phyloP scores from a whole-genome alignment of 2,797 vertebrate species.

The Takifugu ocellatus region DNA sequence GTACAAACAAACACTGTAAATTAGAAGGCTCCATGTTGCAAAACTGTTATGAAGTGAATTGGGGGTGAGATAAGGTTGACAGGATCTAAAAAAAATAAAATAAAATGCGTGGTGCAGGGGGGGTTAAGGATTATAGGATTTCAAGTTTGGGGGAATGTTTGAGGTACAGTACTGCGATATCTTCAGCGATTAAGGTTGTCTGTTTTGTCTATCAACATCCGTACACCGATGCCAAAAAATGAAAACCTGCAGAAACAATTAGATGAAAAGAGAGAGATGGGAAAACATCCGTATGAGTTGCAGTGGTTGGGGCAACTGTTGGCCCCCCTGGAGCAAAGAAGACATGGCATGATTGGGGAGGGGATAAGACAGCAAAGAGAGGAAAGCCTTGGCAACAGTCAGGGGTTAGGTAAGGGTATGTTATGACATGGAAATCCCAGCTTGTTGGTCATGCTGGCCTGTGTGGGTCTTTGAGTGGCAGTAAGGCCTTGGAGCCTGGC shows the following conservation, averaged over 20 bases:
- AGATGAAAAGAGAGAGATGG: slow-evolving; percentile 34
- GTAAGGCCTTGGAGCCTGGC: slow-evolving; percentile 43
- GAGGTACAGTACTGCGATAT: slow-evolving; percentile 50
- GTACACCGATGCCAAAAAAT: slow-evolving; percentile 60
- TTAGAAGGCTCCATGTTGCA: slow-evolving; percentile 53
- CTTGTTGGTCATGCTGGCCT: slow-evolving; percentile 46
- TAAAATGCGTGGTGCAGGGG: not conserved
- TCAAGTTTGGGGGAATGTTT: slow-evolving; percentile 40
- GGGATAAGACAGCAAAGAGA: slow-evolving; percentile 50
- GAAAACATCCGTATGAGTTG: slow-evolving; percentile 39
- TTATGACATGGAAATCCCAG: slow-evolving; percentile 58
- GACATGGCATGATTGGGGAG: slow-evolving; percentile 37
- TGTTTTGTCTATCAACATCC: slow-evolving; percentile 70
- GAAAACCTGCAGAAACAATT: slow-evolving; percentile 69
- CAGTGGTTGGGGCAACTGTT: slow-evolving; percentile 53
- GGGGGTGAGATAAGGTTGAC: slow-evolving; percentile 22
- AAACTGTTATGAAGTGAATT: slow-evolving; percentile 39
- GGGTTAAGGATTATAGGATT: slow-evolving; percentile 23
- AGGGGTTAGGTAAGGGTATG: slow-evolving; percentile 31
- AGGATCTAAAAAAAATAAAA: slow-evolving; percentile 14
- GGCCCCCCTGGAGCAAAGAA: slow-evolving; percentile 45
- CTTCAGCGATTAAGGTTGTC: slow-evolving; percentile 65
- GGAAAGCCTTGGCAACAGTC: slow-evolving; percentile 42
- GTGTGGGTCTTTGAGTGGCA: slow-evolving; percentile 31
- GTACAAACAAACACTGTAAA: slow-evolving; percentile 73